A percentile compares a stretch with the other conserved stretches of the same genome.
These are phyloP conservation scores for Caenorhabditis becei DNA, from an alignment of 2,888 invertebrate species.

Conservation along the genomic window DNA sequence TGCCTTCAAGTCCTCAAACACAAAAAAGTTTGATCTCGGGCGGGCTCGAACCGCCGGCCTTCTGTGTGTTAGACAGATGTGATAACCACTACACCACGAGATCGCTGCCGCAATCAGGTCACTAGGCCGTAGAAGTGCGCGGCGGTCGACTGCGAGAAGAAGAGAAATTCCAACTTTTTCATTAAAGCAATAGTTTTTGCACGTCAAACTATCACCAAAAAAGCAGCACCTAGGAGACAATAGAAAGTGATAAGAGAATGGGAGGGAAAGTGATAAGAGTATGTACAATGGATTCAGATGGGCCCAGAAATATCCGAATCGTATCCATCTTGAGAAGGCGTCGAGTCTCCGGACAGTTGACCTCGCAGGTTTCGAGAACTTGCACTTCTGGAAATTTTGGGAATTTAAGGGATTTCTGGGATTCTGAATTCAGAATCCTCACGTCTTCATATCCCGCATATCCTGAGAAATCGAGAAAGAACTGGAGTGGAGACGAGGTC, in stretches of 20 bases:
- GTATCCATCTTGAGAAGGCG: constrained; percentile 39
- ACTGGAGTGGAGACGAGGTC: constrained; percentile 66
- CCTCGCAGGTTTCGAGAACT: constrained; percentile 35
- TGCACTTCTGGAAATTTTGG: constrained; percentile 23
- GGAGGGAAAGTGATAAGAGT: not conserved
- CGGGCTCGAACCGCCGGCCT: constrained; percentile 80
- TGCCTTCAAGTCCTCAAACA: no score
- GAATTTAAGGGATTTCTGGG: not conserved
- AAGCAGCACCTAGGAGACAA: constrained; percentile 49
- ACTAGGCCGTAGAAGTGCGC: no score
- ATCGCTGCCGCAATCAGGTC: no score
- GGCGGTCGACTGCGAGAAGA: no score
- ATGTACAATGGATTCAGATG: constrained; percentile 5
- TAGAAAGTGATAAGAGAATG: not conserved
- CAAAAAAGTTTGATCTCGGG: constrained; percentile 79
- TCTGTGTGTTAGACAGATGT: constrained; percentile 81
- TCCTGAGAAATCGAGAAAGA: constrained; percentile 69
- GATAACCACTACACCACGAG: constrained; percentile 80
- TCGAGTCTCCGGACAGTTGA: constrained; percentile 23
- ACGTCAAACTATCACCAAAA: constrained; percentile 52
- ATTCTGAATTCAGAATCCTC: not conserved
- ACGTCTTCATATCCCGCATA: constrained; percentile 69
- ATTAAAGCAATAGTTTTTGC: constrained; percentile 56
- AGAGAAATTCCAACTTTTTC: constrained; percentile 32
- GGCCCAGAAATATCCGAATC: constrained; percentile 46